A percentile compares a stretch with the other conserved stretches of the same genome.
Evolutionary conservation across 2,113 vertebrate species (phyloP).

Genomic region (Puffinus mauretanicus): DNA sequence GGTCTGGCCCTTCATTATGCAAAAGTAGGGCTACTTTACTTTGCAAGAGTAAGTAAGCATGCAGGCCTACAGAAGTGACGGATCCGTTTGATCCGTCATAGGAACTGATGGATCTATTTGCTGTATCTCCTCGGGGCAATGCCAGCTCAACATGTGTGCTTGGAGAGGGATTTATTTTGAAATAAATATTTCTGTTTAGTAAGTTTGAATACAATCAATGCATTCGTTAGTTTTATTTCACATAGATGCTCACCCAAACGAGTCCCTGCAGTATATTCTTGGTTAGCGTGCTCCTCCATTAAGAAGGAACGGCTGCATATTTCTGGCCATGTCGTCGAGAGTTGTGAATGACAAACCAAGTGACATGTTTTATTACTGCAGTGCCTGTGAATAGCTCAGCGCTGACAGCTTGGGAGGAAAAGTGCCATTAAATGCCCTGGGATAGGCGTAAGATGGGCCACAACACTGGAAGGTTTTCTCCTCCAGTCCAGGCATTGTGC

Average conservation of each 20-base stretch:
- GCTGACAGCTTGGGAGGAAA: not conserved
- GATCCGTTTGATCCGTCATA: fast-evolving
- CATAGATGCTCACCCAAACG: not conserved
- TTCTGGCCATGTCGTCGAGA: not conserved
- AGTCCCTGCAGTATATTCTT: not conserved
- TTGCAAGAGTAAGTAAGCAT: not conserved
- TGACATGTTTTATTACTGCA: not conserved
- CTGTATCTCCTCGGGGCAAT: not conserved
- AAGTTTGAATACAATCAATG: not conserved
- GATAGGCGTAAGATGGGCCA: not conserved
- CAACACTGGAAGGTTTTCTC: not conserved
- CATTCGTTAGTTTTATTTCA: not conserved
- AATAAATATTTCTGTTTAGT: not conserved
- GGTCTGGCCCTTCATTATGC: not conserved
- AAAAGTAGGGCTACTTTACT: fast-evolving
- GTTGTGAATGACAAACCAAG: not conserved
- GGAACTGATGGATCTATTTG: not conserved
- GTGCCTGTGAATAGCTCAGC: not conserved
- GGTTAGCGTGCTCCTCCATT: fast-evolving
- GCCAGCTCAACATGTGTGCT: not conserved
- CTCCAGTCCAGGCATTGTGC: not conserved
- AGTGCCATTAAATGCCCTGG: not conserved
- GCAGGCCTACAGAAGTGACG: not conserved
- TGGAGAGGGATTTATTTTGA: not conserved
- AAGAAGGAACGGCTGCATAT: not conserved